Base-by-base conservation (phyloP, 2,888 invertebrate genomes). In the Macrostomum cliftonense region DNA sequence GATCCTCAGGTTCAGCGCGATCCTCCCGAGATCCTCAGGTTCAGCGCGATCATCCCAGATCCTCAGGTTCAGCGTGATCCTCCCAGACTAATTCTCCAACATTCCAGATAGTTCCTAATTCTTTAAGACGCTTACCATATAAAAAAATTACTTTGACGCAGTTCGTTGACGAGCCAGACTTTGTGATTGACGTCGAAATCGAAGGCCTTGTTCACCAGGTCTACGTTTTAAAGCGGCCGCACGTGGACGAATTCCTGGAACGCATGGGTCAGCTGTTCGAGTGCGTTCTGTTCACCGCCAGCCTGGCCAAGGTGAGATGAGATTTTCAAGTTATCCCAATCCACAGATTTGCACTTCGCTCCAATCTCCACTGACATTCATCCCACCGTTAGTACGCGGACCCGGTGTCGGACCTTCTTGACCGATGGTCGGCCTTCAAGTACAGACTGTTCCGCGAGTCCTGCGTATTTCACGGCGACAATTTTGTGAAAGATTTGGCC, bases 171-270 rank as follows among this genome's bases (percentile, higher is more conserved):
- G 95, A 95, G 77, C 95, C 97, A 58, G 97, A 99, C 76, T 99
- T 99, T 75, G 85, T 97, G 65, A 95, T 99, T 67, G 95, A 97
- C 54, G 97, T 99, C 54, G 97, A 99, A 75, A 99, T 99, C 64
- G 97, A 99, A 74, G 95, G 95, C 58, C 87, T 88, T 45, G 83
- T 91, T 54, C 97, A 99, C 75, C 95, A 97, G 74, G 76, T 78
- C 36, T 99, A 95, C 74, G 97, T 99, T 55, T 77, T 95, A 70
- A 99, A 99, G 76, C 78, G 97, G 76, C 97, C 97, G 70, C 86
- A 89, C 75, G 95, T 97, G 47, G 97, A 99, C 75, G 93, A 93
- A 71, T 99, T 95, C 74, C 78, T 99, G 55, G 83, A 87, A 68
- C 80, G 86, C 62, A 91, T 97, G 81, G 97, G 95, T 52, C 88